Evolutionary conservation across 2,888 invertebrate genomes (phyloP).

Genomic region (Catocala fraxini): DNA sequence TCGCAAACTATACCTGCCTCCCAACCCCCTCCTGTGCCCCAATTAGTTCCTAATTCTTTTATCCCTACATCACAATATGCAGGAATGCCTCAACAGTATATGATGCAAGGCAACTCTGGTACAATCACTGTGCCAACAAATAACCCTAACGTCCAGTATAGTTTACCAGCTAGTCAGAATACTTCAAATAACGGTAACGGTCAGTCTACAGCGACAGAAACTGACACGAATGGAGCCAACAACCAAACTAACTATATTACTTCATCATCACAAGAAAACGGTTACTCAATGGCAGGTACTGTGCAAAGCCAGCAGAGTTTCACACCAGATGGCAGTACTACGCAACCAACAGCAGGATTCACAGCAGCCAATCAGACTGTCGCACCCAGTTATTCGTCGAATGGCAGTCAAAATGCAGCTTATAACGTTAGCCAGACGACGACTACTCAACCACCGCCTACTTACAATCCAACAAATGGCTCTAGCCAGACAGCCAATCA

Average conservation of each 20-base stretch:
- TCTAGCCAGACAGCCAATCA: conserved; percentile 64
- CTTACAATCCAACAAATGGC: conserved; percentile 69
- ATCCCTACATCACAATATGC: conserved; percentile 78
- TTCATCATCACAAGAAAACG: conserved; percentile 77
- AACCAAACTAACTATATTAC: conserved; percentile 80
- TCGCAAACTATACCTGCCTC: conserved; percentile 65
- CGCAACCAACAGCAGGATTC: conserved; percentile 66
- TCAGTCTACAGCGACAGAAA: conserved; percentile 64
- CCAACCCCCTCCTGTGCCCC: conserved; percentile 72
- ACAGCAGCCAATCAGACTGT: conserved; percentile 64
- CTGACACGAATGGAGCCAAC: conserved; percentile 66
- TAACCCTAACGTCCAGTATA: conserved; percentile 75
- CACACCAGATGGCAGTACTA: conserved; percentile 62
- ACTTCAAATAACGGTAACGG: conserved; percentile 70
- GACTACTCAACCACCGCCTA: conserved; percentile 69
- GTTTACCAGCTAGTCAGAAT: conserved; percentile 65
- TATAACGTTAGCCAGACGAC: conserved; percentile 67
- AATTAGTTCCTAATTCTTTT: conserved; percentile 73
- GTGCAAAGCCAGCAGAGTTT: conserved; percentile 71
- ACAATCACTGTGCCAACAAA: conserved; percentile 67
- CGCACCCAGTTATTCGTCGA: conserved; percentile 66
- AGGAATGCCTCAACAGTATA: conserved; percentile 74
- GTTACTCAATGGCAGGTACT: conserved; percentile 63
- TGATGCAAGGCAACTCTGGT: conserved; percentile 74
- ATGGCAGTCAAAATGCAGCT: conserved; percentile 62